Evolutionary conservation across 2,888 invertebrate genomes (phyloP), one percentile per base, ranked within the genome.

Genomic region (Dasypolia templi): DNA sequence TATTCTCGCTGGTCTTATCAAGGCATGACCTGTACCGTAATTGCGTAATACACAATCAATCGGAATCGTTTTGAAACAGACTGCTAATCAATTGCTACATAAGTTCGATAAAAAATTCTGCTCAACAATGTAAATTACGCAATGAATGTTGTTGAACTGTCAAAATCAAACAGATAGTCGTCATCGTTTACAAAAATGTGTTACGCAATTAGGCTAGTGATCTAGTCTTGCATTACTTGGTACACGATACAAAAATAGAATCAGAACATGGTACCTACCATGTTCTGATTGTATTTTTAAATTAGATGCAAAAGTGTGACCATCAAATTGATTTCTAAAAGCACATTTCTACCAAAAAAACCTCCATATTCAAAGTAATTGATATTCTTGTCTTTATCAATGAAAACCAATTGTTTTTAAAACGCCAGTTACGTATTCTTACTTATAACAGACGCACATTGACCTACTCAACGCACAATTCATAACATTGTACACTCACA

Each of bases 401-500:
- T 44, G 39, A 81, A 66, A 66, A 44, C 39, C 5, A n/a, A 49
- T 11, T 77, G 46, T 69, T 82, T 61, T 64, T 66, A 46, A 39
- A 66, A 56, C 62, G 1, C 53, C 26, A 1, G 17, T 71, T 71
- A 77, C 63, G 63, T 71, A 39, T 63, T 44, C 12, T 78, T 82
- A 77, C 67, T 55, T 82, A 80, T 71, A 59, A 11, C 42, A 4
- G 46, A 26, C 62, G 61, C 70, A 70, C 29, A 67, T 56, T 82
- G 83, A 82, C 78, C 78, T 67, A 80, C 35, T 82, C 56, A 49
- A 71, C 66, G n/a, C 17, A 29, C 64, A 56, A 67, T 61, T 77
- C 70, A 66, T 51, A 59, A 62, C n/a, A 81, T 65, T 80, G n/a
- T 22, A 51, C 49, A 75, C 81, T 44, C 49, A 51, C 44, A 35